Evolutionary conservation across 2,888 invertebrate genomes (phyloP), one percentile per base, ranked within the genome.

Genomic region (Heliconius erato): DNA sequence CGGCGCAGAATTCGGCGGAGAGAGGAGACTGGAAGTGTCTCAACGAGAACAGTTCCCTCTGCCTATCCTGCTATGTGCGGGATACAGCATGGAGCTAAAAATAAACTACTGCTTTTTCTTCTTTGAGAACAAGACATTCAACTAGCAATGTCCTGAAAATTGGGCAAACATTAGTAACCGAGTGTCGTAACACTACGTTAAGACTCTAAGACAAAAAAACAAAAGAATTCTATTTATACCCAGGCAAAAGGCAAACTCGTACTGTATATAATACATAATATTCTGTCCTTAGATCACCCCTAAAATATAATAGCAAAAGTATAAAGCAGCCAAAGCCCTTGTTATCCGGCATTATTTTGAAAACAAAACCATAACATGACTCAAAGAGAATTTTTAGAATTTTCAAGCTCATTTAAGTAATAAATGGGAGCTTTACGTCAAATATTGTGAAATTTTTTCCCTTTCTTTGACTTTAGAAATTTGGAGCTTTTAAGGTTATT

Each of bases 311-410:
- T 63, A 69, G 40, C 40, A 28, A 72, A 44, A 72, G 71, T 44
- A 72, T 68, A 76, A 40, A 40, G 68, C 59, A 59, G 7, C 59
- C 59, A 81, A 81, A 77, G 68, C 69, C 28, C 76, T 76, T 72
- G 67, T 81, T 81, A 81, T 69, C 59, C 40, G 76, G 80, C 68
- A 81, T 81, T 81, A 77, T 35, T 76, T 81, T 76, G 67, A 76
- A 67, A 81, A 81, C 68, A 77, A 69, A 69, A 68, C 69, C 68
- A 59, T 69, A 59, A 69, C 26, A 79, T 67, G 59, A 54, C 49
- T 77, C 81, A 81, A 81, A 81, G 77, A 67, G 59, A 71, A 63
- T 69, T 77, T 81, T 76, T 26, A 44, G 80, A 76, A 80, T 80
- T 80, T 81, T 77, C 23, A 78, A 71, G 40, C 63, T 77, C 63